A percentile compares a stretch with the other conserved stretches of the same genome.
These are phyloP conservation scores for Syngnathoides biaculeatus DNA, from an alignment of 2,113 vertebrate genomes.

Conservation along the genomic window DNA sequence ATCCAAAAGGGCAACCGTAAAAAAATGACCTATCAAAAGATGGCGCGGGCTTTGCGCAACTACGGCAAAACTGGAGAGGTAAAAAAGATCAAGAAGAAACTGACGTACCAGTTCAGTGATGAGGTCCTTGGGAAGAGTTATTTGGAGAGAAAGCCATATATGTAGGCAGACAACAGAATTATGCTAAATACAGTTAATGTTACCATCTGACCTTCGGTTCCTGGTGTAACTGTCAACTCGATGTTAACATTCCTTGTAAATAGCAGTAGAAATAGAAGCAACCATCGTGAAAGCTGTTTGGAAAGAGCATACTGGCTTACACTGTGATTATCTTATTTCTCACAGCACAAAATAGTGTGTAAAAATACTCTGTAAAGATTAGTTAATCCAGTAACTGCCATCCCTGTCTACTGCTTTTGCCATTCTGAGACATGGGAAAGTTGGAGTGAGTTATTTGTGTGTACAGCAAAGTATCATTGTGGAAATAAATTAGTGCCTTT, in stretches of 20 bases:
- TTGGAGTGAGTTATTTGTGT: not conserved
- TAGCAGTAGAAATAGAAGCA: too few species aligned
- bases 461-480: not conserved
- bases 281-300: conserved; percentile 9
- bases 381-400: not conserved
- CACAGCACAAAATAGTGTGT: too few species aligned
- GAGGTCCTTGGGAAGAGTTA: conserved; percentile 88
- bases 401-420: not conserved
- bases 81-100: conserved; percentile 97
- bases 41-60: conserved; percentile 96
- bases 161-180: conserved; percentile 49
- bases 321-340: not conserved
- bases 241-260: conserved; percentile 10
- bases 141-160: conserved; percentile 83
- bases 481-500: not conserved
- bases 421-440: not conserved
- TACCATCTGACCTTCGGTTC: not conserved
- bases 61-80: conserved; percentile 98
- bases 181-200: not conserved
- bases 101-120: conserved; percentile 98
- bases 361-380: not conserved
- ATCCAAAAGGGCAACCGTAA: conserved; percentile 98
- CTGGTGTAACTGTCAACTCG: conserved; percentile 7
- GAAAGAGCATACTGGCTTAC: not conserved
- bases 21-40: conserved; percentile 99